A percentile compares a stretch with the other conserved stretches of the same genome.
These are phyloP conservation scores for Ovis aries DNA, from an alignment of 2,113 vertebrate species.

Conservation along the genomic window DNA sequence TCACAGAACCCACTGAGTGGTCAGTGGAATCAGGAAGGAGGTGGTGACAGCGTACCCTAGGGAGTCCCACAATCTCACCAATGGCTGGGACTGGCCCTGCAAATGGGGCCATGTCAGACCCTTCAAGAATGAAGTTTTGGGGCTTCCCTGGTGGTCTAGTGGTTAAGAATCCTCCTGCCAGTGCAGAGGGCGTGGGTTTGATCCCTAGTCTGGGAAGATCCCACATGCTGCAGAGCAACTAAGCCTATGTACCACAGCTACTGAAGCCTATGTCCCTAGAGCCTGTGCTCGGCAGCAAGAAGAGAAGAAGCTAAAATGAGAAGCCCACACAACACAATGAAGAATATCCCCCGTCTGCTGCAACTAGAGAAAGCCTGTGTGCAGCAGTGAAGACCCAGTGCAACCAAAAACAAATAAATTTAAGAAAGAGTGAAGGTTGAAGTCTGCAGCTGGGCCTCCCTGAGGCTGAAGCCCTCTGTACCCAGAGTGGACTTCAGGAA, in stretches of 20 bases:
- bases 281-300: neutral
- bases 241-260: neutral
- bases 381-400: neutral
- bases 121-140: neutral
- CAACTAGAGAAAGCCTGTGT: neutral
- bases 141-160: neutral
- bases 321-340: neutral
- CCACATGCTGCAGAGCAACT: neutral
- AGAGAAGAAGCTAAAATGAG: neutral
- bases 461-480: neutral
- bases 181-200: neutral
- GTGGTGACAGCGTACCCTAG: fast-evolving
- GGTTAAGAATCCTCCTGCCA: neutral
- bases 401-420: neutral
- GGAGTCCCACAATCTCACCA: neutral
- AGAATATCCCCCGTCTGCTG: neutral
- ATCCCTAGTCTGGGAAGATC: neutral
- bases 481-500: neutral
- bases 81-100: neutral
- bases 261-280: neutral
- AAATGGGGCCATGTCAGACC: neutral
- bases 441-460: neutral
- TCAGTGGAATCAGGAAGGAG: neutral
- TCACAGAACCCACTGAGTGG: neutral
- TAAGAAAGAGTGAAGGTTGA: neutral